A percentile compares a stretch with the other conserved stretches of the same genome.
Conservation (phyloP, 2,888 invertebrate genomes). For the Oligia fasciuncula region DNA sequence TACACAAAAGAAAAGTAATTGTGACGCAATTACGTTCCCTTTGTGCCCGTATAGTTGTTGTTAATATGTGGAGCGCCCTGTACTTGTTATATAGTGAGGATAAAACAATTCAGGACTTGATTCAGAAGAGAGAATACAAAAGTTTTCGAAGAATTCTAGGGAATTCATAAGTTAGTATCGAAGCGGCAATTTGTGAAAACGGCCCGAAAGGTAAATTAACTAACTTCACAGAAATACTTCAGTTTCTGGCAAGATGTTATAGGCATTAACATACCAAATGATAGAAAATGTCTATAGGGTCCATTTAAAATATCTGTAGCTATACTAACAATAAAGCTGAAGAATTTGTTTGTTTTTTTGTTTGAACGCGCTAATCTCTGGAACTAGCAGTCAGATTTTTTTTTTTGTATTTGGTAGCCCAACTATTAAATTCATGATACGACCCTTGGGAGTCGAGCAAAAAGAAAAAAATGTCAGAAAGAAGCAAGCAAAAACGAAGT, state of each 20-base stretch:
- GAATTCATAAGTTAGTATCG: slow-evolving; percentile 16
- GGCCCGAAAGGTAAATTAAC: slow-evolving; percentile 4
- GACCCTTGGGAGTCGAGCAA: no score
- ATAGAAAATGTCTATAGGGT: neutral
- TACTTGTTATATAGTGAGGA: neutral
- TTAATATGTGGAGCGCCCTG: slow-evolving; percentile 47
- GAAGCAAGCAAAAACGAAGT: no score
- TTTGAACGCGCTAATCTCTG: no score
- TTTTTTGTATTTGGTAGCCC: neutral
- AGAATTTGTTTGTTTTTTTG: no score
- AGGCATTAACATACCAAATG: neutral
- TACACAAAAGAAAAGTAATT: slow-evolving; percentile 52
- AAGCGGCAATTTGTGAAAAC: slow-evolving; percentile 25
- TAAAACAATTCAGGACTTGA: slow-evolving; percentile 27
- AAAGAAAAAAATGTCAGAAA: no score
- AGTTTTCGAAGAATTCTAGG: neutral
- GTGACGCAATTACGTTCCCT: slow-evolving; percentile 47
- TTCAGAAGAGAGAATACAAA: slow-evolving; percentile 22
- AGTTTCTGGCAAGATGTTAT: slow-evolving; percentile 5
- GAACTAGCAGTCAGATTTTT: neutral
- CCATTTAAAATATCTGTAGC: neutral
- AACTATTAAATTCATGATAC: no score
- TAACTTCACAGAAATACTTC: slow-evolving; percentile 4
- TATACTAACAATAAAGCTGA: neutral
- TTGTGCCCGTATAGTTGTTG: slow-evolving; percentile 42